Percentiles rank a stretch among this genome's conserved stretches.
Evolutionary conservation across 1,140 invertebrate species (phyloP).

Genomic region (Doryteuthis pealeii): DNA sequence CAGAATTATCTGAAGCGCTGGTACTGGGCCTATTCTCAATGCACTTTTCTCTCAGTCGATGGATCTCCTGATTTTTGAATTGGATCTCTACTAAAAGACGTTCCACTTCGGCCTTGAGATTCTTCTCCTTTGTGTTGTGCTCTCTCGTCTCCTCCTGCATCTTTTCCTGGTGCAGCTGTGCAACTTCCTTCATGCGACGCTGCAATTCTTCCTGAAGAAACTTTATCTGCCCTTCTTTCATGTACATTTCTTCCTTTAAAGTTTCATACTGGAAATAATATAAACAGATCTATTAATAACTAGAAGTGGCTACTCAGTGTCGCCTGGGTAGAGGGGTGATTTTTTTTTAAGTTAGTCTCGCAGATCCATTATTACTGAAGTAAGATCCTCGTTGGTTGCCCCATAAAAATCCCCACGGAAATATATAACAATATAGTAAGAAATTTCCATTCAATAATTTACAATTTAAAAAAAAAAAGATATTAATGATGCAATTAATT

Average conservation of each 20-base stretch:
- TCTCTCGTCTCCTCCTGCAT: slow-evolving; percentile 25
- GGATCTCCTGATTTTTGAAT: slow-evolving; percentile 35
- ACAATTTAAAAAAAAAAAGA: too few species aligned
- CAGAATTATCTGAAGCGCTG: not conserved
- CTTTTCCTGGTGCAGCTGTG: slow-evolving; percentile 12
- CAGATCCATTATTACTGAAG: too few species aligned
- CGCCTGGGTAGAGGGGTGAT: too few species aligned
- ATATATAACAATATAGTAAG: too few species aligned
- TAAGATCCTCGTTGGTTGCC: too few species aligned
- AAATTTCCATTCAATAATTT: too few species aligned
- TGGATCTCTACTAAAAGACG: slow-evolving; percentile 34
- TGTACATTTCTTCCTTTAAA: slow-evolving; percentile 28
- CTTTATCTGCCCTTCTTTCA: slow-evolving; percentile 38
- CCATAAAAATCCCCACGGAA: too few species aligned
- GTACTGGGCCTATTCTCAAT: not conserved
- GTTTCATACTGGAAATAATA: slow-evolving; percentile 18
- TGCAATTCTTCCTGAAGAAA: slow-evolving; percentile 34
- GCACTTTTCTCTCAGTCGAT: slow-evolving; percentile 29
- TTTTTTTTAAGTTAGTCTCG: too few species aligned
- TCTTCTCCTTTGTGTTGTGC: slow-evolving; percentile 26
- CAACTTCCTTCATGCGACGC: slow-evolving; percentile 35
- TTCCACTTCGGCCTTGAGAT: slow-evolving; percentile 29
- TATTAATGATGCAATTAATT: too few species aligned
- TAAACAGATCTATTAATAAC: too few species aligned
- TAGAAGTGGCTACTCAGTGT: too few species aligned